Evolutionary conservation across 2,797 vertebrate genomes (phyloP).

Genomic region (Gymnothorax reevesii): DNA sequence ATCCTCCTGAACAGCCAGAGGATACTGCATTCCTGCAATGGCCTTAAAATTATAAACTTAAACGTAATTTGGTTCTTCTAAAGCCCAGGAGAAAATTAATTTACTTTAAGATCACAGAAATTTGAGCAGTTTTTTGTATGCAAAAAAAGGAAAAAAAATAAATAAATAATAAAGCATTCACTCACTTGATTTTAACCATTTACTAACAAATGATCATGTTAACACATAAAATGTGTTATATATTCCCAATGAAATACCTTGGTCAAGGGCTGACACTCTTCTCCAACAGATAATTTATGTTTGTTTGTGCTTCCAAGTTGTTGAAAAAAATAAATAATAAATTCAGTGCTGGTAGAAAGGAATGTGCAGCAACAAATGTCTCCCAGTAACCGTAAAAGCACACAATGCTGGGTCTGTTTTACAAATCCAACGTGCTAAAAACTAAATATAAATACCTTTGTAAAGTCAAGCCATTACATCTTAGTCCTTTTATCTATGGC

Average conservation of each 20-base stretch:
- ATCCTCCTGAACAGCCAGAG: not conserved
- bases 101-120: not conserved
- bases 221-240: too few species aligned
- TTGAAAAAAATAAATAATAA: not conserved
- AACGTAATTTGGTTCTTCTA: too few species aligned
- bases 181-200: not conserved
- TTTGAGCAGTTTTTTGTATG: not conserved
- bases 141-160: not conserved
- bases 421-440: conserved; percentile 3
- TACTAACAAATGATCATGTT: not conserved
- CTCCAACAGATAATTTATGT: not conserved
- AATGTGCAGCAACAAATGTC: not conserved
- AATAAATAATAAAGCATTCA: not conserved
- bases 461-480: conserved; percentile 12
- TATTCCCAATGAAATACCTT: not conserved
- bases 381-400: not conserved
- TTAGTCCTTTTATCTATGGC: conserved; percentile 34
- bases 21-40: not conserved
- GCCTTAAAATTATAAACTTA: not conserved
- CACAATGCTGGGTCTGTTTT: not conserved
- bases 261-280: too few species aligned
- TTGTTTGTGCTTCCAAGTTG: not conserved
- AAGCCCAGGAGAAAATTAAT: not conserved
- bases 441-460: not conserved
- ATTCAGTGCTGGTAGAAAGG: not conserved